Conservation (phyloP, 2,113 vertebrate genomes). For the Thamnaconus septentrionalis region DNA sequence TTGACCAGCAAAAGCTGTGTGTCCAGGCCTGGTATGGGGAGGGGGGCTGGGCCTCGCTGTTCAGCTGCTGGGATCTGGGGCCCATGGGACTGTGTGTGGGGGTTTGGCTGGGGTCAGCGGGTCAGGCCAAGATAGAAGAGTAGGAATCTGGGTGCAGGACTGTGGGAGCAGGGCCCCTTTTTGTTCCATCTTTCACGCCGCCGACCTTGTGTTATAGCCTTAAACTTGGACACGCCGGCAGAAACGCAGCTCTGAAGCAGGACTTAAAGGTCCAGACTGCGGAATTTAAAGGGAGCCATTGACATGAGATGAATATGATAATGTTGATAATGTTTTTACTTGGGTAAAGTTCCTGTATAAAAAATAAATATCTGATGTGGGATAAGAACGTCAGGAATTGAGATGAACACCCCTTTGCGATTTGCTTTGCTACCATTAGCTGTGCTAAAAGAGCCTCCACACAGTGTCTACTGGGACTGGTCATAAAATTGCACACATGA, state of each 20-base stretch:
- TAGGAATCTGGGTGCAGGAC: conserved; percentile 77
- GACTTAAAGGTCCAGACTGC: neutral
- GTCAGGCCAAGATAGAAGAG: conserved; percentile 82
- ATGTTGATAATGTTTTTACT: no score
- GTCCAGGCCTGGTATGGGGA: conserved; percentile 53
- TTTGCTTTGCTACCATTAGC: no score
- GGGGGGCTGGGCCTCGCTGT: conserved; percentile 57
- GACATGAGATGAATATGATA: no score
- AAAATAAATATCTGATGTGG: no score
- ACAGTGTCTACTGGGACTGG: no score
- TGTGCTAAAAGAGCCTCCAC: no score
- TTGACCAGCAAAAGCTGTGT: conserved; percentile 63
- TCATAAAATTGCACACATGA: no score
- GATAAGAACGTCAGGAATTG: no score
- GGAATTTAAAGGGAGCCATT: no score
- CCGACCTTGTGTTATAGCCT: conserved; percentile 41
- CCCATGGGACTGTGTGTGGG: conserved; percentile 69
- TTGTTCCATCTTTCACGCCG: conserved; percentile 46
- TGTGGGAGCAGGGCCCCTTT: conserved; percentile 61
- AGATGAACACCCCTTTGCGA: neutral
- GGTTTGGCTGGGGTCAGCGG: conserved; percentile 74
- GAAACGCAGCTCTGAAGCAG: conserved; percentile 13
- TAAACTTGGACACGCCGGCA: conserved; percentile 42
- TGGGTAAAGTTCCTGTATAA: no score
- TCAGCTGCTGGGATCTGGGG: conserved; percentile 76